A percentile compares a stretch with the other conserved stretches of the same genome.
Evolutionary conservation across 2,888 invertebrate genomes (phyloP).

Genomic region (Rotaria magnacalcarata): DNA sequence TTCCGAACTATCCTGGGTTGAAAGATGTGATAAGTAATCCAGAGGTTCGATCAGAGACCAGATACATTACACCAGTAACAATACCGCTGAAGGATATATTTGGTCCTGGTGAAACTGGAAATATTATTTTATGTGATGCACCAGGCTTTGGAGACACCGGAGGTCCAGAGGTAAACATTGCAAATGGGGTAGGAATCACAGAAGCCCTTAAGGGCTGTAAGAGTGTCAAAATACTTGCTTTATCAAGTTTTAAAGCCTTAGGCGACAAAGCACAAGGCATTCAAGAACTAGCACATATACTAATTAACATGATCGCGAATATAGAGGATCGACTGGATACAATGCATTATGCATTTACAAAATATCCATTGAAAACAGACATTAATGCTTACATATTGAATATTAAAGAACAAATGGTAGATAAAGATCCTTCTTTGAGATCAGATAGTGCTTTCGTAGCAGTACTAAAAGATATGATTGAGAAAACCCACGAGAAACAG

Average conservation of each 20-base stretch:
- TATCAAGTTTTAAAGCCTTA: conserved; percentile 5
- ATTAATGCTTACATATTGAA: no score
- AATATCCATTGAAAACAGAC: not conserved
- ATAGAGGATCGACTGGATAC: not conserved
- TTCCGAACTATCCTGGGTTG: not conserved
- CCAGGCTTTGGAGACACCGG: conserved; percentile 38
- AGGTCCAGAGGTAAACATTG: conserved; percentile 19
- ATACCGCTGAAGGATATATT: not conserved
- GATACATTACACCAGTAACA: not conserved
- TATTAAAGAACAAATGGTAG: no score
- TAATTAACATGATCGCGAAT: not conserved
- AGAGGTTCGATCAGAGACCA: not conserved
- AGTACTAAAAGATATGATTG: no score
- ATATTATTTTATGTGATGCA: conserved; percentile 33
- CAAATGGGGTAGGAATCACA: not conserved
- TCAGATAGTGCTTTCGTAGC: no score
- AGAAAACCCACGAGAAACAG: no score
- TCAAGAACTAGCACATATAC: not conserved
- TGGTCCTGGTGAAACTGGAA: not conserved
- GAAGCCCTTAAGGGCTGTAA: not conserved
- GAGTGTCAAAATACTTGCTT: not conserved
- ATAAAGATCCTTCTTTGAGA: no score
- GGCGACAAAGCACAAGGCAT: not conserved
- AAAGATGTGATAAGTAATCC: not conserved
- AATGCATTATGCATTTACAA: not conserved